Percentiles rank a stretch among this genome's conserved stretches.
Evolutionary conservation across 92 coral and sea anemone species (phyloP).

Genomic region (Epizoanthus scotinus): DNA sequence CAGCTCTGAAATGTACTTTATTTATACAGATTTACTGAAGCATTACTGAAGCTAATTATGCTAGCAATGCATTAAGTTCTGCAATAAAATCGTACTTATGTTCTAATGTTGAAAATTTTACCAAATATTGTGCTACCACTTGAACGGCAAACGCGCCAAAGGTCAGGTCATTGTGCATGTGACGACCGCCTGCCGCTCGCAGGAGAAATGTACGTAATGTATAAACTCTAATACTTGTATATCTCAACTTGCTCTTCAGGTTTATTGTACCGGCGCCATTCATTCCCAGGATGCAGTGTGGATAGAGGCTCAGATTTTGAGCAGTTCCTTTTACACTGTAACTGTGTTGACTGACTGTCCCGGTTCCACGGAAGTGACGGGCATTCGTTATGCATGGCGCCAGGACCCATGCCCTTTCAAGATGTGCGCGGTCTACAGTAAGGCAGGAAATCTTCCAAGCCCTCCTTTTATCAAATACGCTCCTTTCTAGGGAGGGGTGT

Average conservation of each 20-base stretch:
- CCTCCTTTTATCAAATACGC: slow-evolving; percentile 86
- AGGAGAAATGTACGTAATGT: neutral
- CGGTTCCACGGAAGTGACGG: slow-evolving; percentile 46
- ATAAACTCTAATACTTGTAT: neutral
- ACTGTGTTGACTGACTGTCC: slow-evolving; percentile 67
- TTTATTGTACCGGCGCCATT: slow-evolving; percentile 23
- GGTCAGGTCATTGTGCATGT: no score
- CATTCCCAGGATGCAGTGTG: slow-evolving; percentile 42
- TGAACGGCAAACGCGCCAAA: no score
- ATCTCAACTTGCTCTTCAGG: slow-evolving; percentile 21
- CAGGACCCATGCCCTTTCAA: slow-evolving; percentile 82
- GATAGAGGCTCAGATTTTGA: slow-evolving; percentile 56
- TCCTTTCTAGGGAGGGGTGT: slow-evolving; percentile 51
- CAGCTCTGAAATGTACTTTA: no score
- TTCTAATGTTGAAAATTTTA: no score
- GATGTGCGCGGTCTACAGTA: slow-evolving; percentile 90
- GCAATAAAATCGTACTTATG: no score
- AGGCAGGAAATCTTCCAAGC: slow-evolving; percentile 75
- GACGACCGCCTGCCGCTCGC: no score
- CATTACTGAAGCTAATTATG: no score
- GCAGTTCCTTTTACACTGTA: slow-evolving; percentile 52
- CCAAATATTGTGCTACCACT: no score
- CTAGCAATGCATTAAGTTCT: no score
- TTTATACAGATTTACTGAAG: no score
- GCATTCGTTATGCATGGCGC: slow-evolving; percentile 91